Evolutionary conservation across 2,888 invertebrate species (phyloP).

Genomic region (Brassicogethes aeneus): DNA sequence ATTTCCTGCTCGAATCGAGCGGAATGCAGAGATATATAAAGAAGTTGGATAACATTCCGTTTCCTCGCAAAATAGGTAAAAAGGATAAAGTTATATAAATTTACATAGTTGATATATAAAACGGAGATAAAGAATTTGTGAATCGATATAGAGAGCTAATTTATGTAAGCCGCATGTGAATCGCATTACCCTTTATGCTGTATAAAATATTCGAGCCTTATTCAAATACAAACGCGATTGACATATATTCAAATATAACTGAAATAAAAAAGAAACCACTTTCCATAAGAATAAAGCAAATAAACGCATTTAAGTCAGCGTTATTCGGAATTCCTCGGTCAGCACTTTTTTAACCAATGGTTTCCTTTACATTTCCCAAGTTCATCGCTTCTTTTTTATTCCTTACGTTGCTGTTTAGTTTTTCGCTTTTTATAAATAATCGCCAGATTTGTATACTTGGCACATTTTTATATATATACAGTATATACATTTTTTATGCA

Average conservation of each 20-base stretch:
- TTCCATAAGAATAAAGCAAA: constrained; percentile 23
- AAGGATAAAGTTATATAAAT: constrained; percentile 3
- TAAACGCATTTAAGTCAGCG: constrained; percentile 22
- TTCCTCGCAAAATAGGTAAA: background rate
- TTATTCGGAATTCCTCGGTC: constrained; percentile 20
- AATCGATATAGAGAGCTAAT: constrained; percentile 10
- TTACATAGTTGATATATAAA: constrained; percentile 3
- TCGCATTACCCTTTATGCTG: constrained; percentile 7
- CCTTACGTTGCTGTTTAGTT: constrained; percentile 12
- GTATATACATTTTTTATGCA: too few relatives aligned
- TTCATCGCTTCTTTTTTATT: constrained; percentile 19
- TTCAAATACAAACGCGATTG: constrained; percentile 17
- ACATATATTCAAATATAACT: constrained; percentile 22
- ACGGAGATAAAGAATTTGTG: constrained; percentile 4
- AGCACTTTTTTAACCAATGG: constrained; percentile 15
- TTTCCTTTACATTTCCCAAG: constrained; percentile 16
- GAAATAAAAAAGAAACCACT: constrained; percentile 20
- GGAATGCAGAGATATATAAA: background rate
- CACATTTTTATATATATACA: too few relatives aligned
- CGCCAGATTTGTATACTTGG: constrained; percentile 9
- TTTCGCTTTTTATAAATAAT: constrained; percentile 9
- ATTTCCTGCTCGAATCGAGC: background rate
- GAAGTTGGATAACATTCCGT: background rate
- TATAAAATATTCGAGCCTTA: constrained; percentile 12
- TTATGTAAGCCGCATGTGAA: constrained; percentile 14